Conservation (phyloP, 2,888 invertebrate species). For the Stenodera caucasica region DNA sequence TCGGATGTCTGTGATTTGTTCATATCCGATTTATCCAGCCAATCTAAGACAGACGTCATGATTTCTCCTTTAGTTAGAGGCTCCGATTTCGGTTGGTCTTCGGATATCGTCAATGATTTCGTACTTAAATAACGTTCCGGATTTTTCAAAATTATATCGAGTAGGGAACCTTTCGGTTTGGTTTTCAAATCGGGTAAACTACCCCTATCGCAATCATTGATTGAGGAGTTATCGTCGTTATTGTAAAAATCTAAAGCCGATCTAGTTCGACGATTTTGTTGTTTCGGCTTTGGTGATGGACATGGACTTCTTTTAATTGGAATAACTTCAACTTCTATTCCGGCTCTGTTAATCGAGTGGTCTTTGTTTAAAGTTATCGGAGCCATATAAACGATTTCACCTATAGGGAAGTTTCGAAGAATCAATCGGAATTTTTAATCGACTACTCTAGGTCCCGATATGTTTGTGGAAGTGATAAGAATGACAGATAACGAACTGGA, state of each 20-base stretch:
- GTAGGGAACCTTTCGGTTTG: conserved; percentile 42
- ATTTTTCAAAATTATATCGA: conserved; percentile 48
- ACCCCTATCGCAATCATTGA: conserved; percentile 40
- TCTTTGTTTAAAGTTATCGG: conserved; percentile 57
- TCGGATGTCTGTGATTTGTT: conserved; percentile 17
- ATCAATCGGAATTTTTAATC: conserved; percentile 10
- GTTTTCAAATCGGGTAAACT: conserved; percentile 51
- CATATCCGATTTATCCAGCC: conserved; percentile 48
- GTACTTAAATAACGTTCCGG: conserved; percentile 48
- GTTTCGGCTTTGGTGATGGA: conserved; percentile 47
- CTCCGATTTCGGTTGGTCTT: conserved; percentile 40
- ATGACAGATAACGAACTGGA: conserved; percentile 16
- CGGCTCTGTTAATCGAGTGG: conserved; percentile 63
- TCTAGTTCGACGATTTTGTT: conserved; percentile 42
- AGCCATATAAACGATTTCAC: conserved; percentile 56
- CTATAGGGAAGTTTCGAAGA: conserved; percentile 49
- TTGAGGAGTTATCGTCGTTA: conserved; percentile 24
- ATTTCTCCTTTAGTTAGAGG: conserved; percentile 48
- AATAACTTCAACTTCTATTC: conserved; percentile 56
- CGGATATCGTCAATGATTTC: conserved; percentile 44
- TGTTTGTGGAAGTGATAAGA: conserved; percentile 41
- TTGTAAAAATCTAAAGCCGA: conserved; percentile 51
- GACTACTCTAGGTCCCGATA: conserved; percentile 47
- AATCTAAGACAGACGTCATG: conserved; percentile 51
- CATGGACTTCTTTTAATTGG: conserved; percentile 55